Base-by-base conservation (phyloP, 2,888 invertebrate genomes). In the Thereva unica region DNA sequence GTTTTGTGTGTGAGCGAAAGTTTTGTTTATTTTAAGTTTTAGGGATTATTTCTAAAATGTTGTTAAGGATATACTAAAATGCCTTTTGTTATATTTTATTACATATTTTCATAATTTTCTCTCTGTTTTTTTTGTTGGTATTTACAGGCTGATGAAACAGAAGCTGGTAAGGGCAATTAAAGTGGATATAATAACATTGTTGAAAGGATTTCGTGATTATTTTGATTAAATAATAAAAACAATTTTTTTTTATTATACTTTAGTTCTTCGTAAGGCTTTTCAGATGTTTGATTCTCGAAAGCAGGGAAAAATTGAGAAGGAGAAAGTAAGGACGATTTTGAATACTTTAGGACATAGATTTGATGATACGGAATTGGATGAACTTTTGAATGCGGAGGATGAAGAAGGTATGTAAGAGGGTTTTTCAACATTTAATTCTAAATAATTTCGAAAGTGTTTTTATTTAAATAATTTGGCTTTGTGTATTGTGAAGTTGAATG, bases 251-350 rank as follows among this genome's bases (percentile, higher is more conserved):
- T 44, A 4, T 55, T 70, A n/a, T n/a, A 67, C 69, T 72, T 35
- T 59, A 92, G 92, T 92, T 86, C 85, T 92, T 68, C 85, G 87
- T 73, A 85, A 90, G 74, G 91, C 91, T 23, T 92, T 92, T 84
- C 86, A 89, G 77, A 92, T 92, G 92, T 92, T 92, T 82, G 92
- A 92, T 80, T 89, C 90, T 35, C 85, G 86, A 74, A 91, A 91
- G 76, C 86, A 88, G 72, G 92, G 92, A 41, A 85, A 84, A 73
- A 92, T 92, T 67, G 90, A 91, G 75, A 91, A 89, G 76, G 90
- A 90, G 75, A 91, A 91, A 77, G 89, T 91, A 2, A 83, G 89
- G 44, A 90, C 89, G 42, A 91, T 92, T 73, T 84, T 92, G 56
- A 90, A 90, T 79, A 92, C 91, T 2, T 85, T 92, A 82, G 90